These are phyloP conservation scores for Lepisosteus osseus DNA, from an alignment of 2,113 vertebrate species.

Conservation along the genomic window DNA sequence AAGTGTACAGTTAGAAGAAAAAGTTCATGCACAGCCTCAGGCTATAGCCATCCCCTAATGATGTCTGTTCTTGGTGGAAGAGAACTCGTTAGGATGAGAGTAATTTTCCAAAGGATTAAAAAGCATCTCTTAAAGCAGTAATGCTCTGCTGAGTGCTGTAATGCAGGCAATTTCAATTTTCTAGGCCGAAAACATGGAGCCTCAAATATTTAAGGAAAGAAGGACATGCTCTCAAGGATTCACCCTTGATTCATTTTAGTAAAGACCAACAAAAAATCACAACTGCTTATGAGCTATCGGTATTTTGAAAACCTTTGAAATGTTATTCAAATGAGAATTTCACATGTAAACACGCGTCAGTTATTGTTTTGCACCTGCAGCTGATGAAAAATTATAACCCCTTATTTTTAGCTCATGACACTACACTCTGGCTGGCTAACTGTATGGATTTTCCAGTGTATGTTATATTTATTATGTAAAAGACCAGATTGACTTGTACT, in stretches of 20 bases:
- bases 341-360: too few relatives aligned
- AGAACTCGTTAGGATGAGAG: conserved; percentile 93
- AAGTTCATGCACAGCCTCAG: conserved; percentile 90
- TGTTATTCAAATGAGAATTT: too few relatives aligned
- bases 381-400: too few relatives aligned
- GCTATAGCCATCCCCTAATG: conserved; percentile 95
- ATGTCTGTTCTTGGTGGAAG: conserved; percentile 92
- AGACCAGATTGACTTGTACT: too few relatives aligned
- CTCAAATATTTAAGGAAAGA: background rate
- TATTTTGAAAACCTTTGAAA: too few relatives aligned
- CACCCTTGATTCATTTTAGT: background rate
- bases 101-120: conserved; percentile 91
- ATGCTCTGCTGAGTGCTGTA: conserved; percentile 50
- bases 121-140: conserved; percentile 85
- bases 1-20: conserved; percentile 99
- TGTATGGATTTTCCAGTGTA: too few relatives aligned
- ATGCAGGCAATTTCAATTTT: conserved; percentile 7
- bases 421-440: too few relatives aligned
- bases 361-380: too few relatives aligned
- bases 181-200: background rate
- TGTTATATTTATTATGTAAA: too few relatives aligned
- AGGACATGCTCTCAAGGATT: background rate
- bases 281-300: background rate
- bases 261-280: background rate
- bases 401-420: too few relatives aligned